Evolutionary conservation across 92 coral and sea anemone genomes (phyloP).

Genomic region (Metridium senile): DNA sequence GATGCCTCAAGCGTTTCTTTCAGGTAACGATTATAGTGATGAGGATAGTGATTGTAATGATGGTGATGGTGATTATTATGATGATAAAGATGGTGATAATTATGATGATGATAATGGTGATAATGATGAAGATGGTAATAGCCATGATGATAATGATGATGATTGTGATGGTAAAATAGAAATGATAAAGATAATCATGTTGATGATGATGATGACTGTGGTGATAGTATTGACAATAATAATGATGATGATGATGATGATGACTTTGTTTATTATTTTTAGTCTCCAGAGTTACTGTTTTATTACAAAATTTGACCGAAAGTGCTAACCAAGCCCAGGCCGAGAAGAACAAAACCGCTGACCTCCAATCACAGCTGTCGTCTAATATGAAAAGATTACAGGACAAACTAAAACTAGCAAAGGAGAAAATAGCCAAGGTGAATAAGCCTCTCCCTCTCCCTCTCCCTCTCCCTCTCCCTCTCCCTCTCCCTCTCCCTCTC

Average conservation of each 20-base stretch:
- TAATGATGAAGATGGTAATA: background rate
- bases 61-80: background rate
- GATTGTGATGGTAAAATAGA: background rate
- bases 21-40: conserved; percentile 34
- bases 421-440: conserved; percentile 89
- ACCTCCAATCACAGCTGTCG: conserved; percentile 51
- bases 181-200: background rate
- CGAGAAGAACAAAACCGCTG: conserved; percentile 61
- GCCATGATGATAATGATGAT: background rate
- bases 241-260: background rate
- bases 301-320: conserved; percentile 51
- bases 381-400: conserved; percentile 62
- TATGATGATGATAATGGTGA: background rate
- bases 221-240: background rate
- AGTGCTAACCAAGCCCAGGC: conserved; percentile 44
- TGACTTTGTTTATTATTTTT: too few species aligned
- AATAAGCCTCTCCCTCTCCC: background rate
- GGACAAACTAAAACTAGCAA: conserved; percentile 68
- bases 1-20: conserved; percentile 46
- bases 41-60: background rate
- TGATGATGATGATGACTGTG: background rate
- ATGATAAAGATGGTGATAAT: background rate
- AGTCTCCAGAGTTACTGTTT: conserved; percentile 62
- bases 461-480: too few species aligned
- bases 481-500: too few species aligned